Evolutionary conservation across 2,797 vertebrate species (phyloP).

Genomic region (Galaxias olidus): DNA sequence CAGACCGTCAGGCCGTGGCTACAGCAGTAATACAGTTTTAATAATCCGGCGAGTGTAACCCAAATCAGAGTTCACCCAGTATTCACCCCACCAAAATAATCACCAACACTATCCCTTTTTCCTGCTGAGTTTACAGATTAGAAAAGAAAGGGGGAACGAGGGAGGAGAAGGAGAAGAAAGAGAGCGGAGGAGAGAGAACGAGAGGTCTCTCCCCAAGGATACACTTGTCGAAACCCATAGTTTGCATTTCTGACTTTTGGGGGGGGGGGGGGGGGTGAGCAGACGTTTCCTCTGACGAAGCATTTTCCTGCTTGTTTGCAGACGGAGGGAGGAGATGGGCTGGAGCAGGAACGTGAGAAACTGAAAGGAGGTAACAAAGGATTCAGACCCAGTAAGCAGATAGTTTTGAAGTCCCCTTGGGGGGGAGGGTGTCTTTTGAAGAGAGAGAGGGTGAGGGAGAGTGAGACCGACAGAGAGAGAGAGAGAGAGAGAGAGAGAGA

Average conservation of each 20-base stretch:
- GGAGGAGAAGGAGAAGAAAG: constrained; percentile 5
- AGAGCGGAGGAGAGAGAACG: constrained; percentile 25
- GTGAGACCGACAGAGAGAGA: not conserved
- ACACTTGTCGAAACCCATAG: constrained; percentile 68
- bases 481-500: not conserved
- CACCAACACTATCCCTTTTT: constrained; percentile 33
- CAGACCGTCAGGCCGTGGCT: constrained; percentile 2
- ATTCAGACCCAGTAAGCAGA: constrained; percentile 68
- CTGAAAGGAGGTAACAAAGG: constrained; percentile 67
- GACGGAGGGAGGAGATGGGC: constrained; percentile 62
- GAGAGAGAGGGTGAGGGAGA: constrained; percentile 36
- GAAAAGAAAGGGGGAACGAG: constrained; percentile 28
- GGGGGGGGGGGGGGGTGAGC: constrained; percentile 37
- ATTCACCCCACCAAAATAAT: constrained; percentile 28
- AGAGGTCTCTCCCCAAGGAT: constrained; percentile 60
- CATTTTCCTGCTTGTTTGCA: constrained; percentile 73
- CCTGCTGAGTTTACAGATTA: constrained; percentile 21
- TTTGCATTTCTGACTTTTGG: constrained; percentile 69
- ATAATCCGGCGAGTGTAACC: not conserved
- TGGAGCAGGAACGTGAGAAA: constrained; percentile 64
- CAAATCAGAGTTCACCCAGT: constrained; percentile 5
- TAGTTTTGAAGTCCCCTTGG: constrained; percentile 66
- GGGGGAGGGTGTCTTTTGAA: constrained; percentile 62
- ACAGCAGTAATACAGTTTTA: constrained; percentile 30
- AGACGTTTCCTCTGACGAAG: constrained; percentile 73